phyloP scores from a whole-genome alignment of 2,888 invertebrate species.

The Ochropacha duplaris region DNA sequence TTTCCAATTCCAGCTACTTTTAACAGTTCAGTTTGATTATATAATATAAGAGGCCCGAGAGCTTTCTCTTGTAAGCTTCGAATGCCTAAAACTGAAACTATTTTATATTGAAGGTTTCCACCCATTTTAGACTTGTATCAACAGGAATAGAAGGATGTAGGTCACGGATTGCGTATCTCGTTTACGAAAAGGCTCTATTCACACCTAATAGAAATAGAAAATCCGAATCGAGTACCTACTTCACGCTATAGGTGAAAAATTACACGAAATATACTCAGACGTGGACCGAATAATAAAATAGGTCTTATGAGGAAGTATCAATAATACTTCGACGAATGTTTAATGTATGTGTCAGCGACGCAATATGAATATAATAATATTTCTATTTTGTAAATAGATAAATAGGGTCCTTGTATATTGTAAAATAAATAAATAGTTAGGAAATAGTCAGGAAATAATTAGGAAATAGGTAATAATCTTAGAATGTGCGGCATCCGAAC shows the following conservation, averaged over 20 bases:
- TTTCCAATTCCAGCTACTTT: constrained; percentile 11
- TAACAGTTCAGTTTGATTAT: constrained; percentile 13
- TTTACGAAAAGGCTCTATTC: no score
- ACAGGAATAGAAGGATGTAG: not conserved
- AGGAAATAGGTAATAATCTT: no score
- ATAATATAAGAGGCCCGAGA: constrained; percentile 12
- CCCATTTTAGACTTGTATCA: not conserved
- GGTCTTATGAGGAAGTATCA: not conserved
- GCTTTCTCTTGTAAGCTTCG: constrained; percentile 25
- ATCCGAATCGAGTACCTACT: not conserved
- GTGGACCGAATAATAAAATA: not conserved
- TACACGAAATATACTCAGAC: not conserved
- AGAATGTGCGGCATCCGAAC: no score
- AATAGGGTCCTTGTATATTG: no score
- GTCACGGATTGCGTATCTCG: not conserved
- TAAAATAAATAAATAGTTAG: no score
- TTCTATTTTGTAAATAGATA: no score
- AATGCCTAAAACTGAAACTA: constrained; percentile 21
- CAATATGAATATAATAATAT: no score
- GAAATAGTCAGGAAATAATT: no score
- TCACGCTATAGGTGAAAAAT: not conserved
- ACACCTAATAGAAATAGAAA: not conserved
- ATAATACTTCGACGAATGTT: not conserved
- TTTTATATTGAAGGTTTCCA: not conserved
- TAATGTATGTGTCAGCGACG: no score